Evolutionary conservation across 2,888 invertebrate species (phyloP), one percentile per base, ranked within the genome.

Genomic region (Diarsia brunnea): DNA sequence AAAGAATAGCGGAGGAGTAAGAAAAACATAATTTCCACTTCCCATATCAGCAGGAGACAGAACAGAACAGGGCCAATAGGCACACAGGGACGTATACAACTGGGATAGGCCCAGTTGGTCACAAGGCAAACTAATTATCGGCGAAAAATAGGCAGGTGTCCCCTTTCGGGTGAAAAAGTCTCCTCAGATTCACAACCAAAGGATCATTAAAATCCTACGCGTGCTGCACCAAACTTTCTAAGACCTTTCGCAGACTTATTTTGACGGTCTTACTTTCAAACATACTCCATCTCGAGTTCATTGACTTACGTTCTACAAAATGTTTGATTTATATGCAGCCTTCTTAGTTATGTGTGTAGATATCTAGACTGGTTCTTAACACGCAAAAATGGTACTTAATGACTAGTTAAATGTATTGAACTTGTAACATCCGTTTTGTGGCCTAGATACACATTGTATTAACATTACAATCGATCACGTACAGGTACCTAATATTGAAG

Each of bases 191-290:
- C 8, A 24, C 51, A 21, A 11, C 7, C n/a, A 38, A 69, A 71
- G 63, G 65, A 69, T 58, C 27, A 27, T 75, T 80, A 38, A 69
- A 71, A 75, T 55, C 66, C 61, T 14, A n/a, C 72, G 66, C 82
- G 53, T 68, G 72, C 24, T 77, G 53, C 64, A 70, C n/a, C 49
- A 38, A 38, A 77, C 83, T 83, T 83, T 83, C 83, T 82, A 73
- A 38, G 38, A 38, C 38, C 38, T 38, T 73, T 73, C 71, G 19
- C 51, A 66, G 61, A 61, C 63, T 51, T 65, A 80, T 61, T 82
- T 84, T 63, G 81, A 61, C 51, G 19, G 24, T 65, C 69, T 38
- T 45, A 79, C 81, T 86, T 83, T 85, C 79, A 76, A 73, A 67
- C 27, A 58, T 47, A 60, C 11, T 67, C 0, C 51, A 47, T n/a